Evolutionary conservation across 2,113 vertebrate species (phyloP), one percentile per base, ranked within the genome.

Genomic region (Montifringilla adamsi): DNA sequence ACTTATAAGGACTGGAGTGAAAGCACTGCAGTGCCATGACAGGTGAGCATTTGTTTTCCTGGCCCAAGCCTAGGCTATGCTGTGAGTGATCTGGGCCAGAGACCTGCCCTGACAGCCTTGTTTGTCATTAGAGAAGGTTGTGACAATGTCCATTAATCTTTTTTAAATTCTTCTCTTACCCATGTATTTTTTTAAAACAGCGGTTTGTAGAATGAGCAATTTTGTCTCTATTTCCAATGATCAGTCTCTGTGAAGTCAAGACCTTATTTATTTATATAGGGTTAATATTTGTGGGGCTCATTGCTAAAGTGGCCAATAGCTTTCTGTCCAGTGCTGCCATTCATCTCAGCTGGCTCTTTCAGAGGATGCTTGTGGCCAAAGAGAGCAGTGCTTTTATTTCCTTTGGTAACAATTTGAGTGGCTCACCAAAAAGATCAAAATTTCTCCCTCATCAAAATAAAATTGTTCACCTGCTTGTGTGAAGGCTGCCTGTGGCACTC

Each of bases 141-240:
- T 96, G 93, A 95, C 95, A 96, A 96, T 64, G 76, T 92, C 81
- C 86, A 93, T 97, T 97, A 85, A 97, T 97, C 97, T 96, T 96
- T 94, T 89, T 80, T 46, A 95, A 93, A 92, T 96, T 96, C 84
- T 87, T 88, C 86, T 95, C 63, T 87, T 87, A 84, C 56, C 59
- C 62, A 55, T 22, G 6, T 80, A 20, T 91, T 83, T 96, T 95
- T 85, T 77, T 83, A 67, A 94, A 95, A 76, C 44, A 73, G 30
- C 18, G 55, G 33, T 47, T 91, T 91, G 89, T 66, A 76, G 84
- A 94, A 91, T 78, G 95, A 94, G 73, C 89, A 95, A 90, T 95
- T 97, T 94, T 93, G 78, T 91, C 58, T 95, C 84, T 94, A 75
- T 96, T 95, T 94, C 94, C 69, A 93, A 50, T 75, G 93, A 96